These are phyloP conservation scores for Scrobipalpa costella DNA, from an alignment of 2,888 invertebrate genomes.

Conservation along the genomic window DNA sequence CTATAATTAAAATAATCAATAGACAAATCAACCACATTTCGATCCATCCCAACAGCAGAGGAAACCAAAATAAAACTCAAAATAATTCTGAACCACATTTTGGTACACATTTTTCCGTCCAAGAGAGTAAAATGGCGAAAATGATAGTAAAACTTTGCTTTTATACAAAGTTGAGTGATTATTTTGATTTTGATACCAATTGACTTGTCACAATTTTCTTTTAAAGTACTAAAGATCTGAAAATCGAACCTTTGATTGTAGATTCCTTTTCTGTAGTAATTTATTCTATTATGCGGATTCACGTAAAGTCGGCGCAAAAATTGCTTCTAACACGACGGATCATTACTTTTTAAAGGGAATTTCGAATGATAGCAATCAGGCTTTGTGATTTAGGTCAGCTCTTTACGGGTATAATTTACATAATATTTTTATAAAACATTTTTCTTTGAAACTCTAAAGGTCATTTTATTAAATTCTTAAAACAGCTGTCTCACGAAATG, in stretches of 20 bases:
- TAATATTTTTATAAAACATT: not conserved
- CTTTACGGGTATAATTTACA: not conserved
- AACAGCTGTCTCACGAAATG: no score
- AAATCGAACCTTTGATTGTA: not conserved
- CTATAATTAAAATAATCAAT: conserved; percentile 48
- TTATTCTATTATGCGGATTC: not conserved
- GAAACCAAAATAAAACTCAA: conserved; percentile 14
- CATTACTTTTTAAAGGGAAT: not conserved
- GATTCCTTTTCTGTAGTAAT: not conserved
- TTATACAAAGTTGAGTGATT: not conserved
- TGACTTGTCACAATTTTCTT: conserved; percentile 27
- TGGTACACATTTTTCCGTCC: not conserved
- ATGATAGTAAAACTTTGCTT: conserved; percentile 23
- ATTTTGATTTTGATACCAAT: conserved; percentile 16
- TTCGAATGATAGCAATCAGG: conserved; percentile 1
- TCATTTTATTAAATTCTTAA: no score
- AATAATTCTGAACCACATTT: conserved; percentile 1
- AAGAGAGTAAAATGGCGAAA: not conserved
- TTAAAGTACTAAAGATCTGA: conserved; percentile 1
- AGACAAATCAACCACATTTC: conserved; percentile 36
- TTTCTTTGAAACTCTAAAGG: not conserved
- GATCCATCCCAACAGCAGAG: conserved; percentile 33
- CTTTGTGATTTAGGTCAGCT: not conserved
- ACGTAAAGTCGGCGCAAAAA: conserved; percentile 1
- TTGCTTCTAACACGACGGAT: conserved; percentile 6